Evolutionary conservation across 2,888 invertebrate genomes (phyloP), one percentile per base, ranked within the genome.

Genomic region (Rhamnusium bicolor): DNA sequence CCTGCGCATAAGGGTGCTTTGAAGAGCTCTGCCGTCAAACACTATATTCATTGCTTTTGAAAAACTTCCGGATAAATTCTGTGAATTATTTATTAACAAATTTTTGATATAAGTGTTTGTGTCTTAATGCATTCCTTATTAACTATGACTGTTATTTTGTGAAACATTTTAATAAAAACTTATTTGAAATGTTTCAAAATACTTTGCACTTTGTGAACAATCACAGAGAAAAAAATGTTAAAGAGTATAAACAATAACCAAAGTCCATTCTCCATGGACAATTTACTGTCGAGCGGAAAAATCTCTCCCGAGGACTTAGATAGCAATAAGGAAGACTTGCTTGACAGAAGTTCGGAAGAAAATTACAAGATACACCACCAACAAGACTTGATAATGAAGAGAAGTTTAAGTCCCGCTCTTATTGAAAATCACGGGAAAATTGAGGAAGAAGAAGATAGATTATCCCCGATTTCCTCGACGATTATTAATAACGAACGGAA

Each of bases 241-340:
- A 87, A 87, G 76, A 85, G 85, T 71, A 76, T 85, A 24, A 86
- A 86, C 77, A 86, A 85, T 77, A 86, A 86, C 76, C 82, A 86
- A 21, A 87, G 86, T 62, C 83, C 87, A 1, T 88, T 88, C 73
- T 87, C 88, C 8, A 88, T 88, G 88, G 88, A 88, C 69, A 88
- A 86, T 72, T 82, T 88, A 3, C 80, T 88, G 16, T 80, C 85
- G 16, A 85, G 82, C 71, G 87, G 86, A 2, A 88, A 87, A 80
- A 84, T 86, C 14, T 85, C 86, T 10, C 87, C 87, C 56, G 87
- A 85, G 69, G 78, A 81, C 62, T 70, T 78, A 67, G 81, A 80
- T 18, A 58, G 67, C 27, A 76, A 73, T 18, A 76, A 76, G 16
- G 76, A 77, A 29, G 80, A 81, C 60, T 40, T 75, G 6, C 66